A percentile compares a stretch with the other conserved stretches of the same genome.
These are phyloP conservation scores for Acanthococcus lagerstroemiae DNA, from an alignment of 2,888 invertebrate genomes.

Conservation along the genomic window DNA sequence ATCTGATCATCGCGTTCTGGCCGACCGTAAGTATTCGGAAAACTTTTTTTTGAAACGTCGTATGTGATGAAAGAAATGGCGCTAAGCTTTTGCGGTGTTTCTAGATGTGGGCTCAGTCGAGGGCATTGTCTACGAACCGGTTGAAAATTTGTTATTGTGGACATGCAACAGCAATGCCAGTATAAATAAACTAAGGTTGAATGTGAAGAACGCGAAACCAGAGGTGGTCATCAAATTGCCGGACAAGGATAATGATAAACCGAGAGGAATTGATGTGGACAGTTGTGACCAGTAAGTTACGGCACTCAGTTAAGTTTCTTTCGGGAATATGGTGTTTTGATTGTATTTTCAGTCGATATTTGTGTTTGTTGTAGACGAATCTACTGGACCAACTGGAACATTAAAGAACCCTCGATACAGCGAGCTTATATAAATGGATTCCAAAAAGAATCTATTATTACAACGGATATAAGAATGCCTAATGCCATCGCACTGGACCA, in stretches of 20 bases:
- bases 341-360: constrained; percentile 2
- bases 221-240: constrained; percentile 55
- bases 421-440: constrained; percentile 60
- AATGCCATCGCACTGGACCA: constrained; percentile 73
- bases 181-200: constrained; percentile 52
- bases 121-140: constrained; percentile 67
- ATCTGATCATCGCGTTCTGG: constrained; percentile 55
- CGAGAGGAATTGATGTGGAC: constrained; percentile 74
- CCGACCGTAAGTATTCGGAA: constrained; percentile 49
- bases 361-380: constrained; percentile 47
- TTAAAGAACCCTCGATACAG: constrained; percentile 66
- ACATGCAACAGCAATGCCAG: constrained; percentile 71
- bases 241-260: constrained; percentile 54
- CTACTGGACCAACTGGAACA: constrained; percentile 90
- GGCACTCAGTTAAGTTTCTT: neutral
- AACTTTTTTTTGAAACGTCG: neutral
- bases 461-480: constrained; percentile 72
- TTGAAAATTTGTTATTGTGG: constrained; percentile 67
- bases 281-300: constrained; percentile 54
- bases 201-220: constrained; percentile 42
- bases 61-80: neutral
- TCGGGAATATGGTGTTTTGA: neutral
- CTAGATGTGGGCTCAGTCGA: constrained; percentile 74
- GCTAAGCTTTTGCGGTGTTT: neutral
- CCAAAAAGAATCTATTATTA: constrained; percentile 58